These are phyloP conservation scores for Drosophila mettleri DNA, from an alignment of 2,888 invertebrate species.

Conservation along the genomic window DNA sequence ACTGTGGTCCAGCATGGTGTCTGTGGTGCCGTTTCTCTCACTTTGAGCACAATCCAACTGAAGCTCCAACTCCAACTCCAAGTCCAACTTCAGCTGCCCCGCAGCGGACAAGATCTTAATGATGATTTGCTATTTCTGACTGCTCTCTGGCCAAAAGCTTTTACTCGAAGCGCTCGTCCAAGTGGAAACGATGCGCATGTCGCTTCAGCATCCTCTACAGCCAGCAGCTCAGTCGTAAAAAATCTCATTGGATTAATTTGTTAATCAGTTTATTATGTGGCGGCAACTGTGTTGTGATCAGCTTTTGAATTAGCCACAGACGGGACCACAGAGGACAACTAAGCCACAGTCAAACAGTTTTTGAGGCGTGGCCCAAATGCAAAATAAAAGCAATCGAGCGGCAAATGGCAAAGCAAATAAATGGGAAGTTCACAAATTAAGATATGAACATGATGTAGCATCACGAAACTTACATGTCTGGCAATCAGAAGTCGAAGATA, in stretches of 20 bases:
- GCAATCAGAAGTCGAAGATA: not conserved
- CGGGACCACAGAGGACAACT: slow-evolving; percentile 1
- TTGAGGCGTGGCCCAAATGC: slow-evolving; percentile 29
- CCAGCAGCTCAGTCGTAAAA: slow-evolving; percentile 60
- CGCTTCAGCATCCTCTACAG: slow-evolving; percentile 20
- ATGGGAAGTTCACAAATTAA: slow-evolving; percentile 16
- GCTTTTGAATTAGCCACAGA: slow-evolving; percentile 1
- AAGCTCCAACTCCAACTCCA: not conserved
- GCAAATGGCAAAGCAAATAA: slow-evolving; percentile 33
- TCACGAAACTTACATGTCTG: not conserved
- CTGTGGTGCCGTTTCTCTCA: slow-evolving; percentile 61
- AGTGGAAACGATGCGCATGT: slow-evolving; percentile 50
- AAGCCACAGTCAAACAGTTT: slow-evolving; percentile 1
- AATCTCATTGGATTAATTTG: slow-evolving; percentile 77
- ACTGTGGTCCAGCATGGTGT: slow-evolving; percentile 27
- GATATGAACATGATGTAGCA: not conserved
- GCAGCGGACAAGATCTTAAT: slow-evolving; percentile 58
- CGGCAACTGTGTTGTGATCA: slow-evolving; percentile 50
- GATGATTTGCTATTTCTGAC: slow-evolving; percentile 73
- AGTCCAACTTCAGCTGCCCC: slow-evolving; percentile 4
- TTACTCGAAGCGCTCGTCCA: slow-evolving; percentile 27
- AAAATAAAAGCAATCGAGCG: slow-evolving; percentile 11
- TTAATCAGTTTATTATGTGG: slow-evolving; percentile 72
- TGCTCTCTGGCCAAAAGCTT: slow-evolving; percentile 27
- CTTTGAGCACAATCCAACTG: slow-evolving; percentile 31